Percentiles rank a stretch among this genome's conserved stretches.
phyloP scores from a whole-genome alignment of 64 coral and sea anemone species.

The Montipora sp. region DNA sequence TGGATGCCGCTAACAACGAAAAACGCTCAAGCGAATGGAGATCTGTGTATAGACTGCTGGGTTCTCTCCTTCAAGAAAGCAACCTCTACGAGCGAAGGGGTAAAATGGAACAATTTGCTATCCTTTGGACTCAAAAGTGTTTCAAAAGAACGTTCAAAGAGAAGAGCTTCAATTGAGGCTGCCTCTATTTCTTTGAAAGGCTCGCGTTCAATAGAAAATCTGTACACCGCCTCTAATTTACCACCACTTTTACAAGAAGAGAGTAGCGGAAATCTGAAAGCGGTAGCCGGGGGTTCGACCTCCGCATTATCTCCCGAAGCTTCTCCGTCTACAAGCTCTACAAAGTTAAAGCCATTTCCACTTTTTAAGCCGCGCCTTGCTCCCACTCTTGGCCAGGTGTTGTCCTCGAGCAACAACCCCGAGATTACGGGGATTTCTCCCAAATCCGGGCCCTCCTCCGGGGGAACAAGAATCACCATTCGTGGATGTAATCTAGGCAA shows the following conservation, averaged over 20 bases:
- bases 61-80: slow-evolving; percentile 77
- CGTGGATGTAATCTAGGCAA: slow-evolving; percentile 83
- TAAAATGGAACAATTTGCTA: slow-evolving; percentile 36
- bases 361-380: slow-evolving; percentile 73
- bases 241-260: background rate
- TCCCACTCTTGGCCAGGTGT: slow-evolving; percentile 88
- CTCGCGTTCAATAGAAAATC: slow-evolving; percentile 80
- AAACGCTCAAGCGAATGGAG: slow-evolving; percentile 73
- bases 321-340: background rate
- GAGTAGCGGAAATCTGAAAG: background rate
- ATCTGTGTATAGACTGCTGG: slow-evolving; percentile 98
- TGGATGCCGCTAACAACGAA: slow-evolving; percentile 89
- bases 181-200: slow-evolving; percentile 72
- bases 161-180: slow-evolving; percentile 73
- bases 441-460: slow-evolving; percentile 80
- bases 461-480: slow-evolving; percentile 84
- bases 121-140: background rate
- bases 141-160: slow-evolving; percentile 49
- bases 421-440: slow-evolving; percentile 96
- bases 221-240: slow-evolving; percentile 53
- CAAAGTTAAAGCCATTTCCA: background rate
- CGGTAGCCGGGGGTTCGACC: background rate
- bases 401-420: slow-evolving; percentile 73
- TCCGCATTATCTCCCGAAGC: background rate
- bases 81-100: background rate